Evolutionary conservation across 2,888 invertebrate genomes (phyloP), one percentile per base, ranked within the genome.

Genomic region (Ophioninae sp.): DNA sequence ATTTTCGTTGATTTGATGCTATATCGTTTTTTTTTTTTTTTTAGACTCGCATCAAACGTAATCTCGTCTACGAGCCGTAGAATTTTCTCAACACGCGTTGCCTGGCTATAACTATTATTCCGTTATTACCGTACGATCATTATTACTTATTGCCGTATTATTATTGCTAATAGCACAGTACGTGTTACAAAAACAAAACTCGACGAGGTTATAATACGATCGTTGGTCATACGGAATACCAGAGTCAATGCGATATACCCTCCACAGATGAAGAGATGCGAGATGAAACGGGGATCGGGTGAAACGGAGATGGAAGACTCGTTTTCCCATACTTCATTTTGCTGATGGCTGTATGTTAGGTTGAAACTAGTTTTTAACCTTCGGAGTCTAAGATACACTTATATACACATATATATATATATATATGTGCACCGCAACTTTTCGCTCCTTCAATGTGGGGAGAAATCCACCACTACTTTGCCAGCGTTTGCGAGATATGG

Each of bases 401-500:
- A 72, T 44, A 41, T 17, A 39, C 7, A 61, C 41, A 20, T 41
- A 17, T 21, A 72, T 44, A 41, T 17, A 39, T 7, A 61, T 61
- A 20, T 41, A 17, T 17, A 39, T 39, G 30, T 3, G 30, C 30
- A 30, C 1, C 30, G 30, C 30, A 30, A 61, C 20, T 65, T 67
- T 62, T 69, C 68, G 61, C 69, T 64, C 44, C 20, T 57, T 56
- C 30, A 62, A 37, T 30, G 44, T 57, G 23, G 74, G 44, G 39
- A 37, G 56, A 23, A 72, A 65, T 81, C 74, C 72, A 56, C 56
- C 61, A 30, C 64, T 72, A 44, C 44, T 67, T 62, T 59, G 57
- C 44, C 67, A 74, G 59, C 41, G 17, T 37, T 23, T 37, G 85
- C 85, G 87, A 89, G 88, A 89, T 88, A 87, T 87, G 88, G 88